Evolutionary conservation across 2,888 invertebrate species (phyloP).

Genomic region (Diarsia rubi): DNA sequence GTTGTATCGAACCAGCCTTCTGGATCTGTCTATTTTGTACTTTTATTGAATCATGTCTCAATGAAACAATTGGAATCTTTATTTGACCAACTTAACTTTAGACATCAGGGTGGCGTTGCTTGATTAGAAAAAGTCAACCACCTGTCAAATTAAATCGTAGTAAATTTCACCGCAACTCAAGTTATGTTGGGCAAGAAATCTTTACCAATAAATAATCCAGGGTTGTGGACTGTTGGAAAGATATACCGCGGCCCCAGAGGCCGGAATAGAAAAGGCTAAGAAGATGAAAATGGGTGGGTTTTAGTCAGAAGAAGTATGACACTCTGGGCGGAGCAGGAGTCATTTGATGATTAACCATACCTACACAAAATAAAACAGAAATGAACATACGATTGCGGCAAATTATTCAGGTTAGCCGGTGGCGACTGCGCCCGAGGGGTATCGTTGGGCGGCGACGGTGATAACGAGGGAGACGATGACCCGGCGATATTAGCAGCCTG

Average conservation of each 20-base stretch:
- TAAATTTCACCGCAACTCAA: not conserved
- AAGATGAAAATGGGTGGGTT: no score
- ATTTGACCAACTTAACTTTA: not conserved
- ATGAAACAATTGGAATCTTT: not conserved
- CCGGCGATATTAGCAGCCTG: conserved; percentile 49
- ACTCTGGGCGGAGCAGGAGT: no score
- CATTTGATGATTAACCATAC: no score
- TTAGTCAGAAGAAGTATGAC: no score
- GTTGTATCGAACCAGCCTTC: not conserved
- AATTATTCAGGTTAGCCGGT: conserved; percentile 67
- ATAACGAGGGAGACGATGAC: conserved; percentile 64
- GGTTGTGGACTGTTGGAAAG: no score
- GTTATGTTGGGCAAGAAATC: not conserved
- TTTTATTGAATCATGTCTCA: not conserved
- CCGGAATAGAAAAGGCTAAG: no score
- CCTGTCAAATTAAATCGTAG: not conserved
- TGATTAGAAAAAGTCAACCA: not conserved
- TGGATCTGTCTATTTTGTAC: not conserved
- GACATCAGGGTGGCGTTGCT: not conserved
- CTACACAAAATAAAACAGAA: not conserved
- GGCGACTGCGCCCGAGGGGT: conserved; percentile 71
- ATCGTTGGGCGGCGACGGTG: conserved; percentile 68
- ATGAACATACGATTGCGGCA: conserved; percentile 77
- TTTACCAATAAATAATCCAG: not conserved
- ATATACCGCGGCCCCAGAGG: no score